Evolutionary conservation across 2,888 invertebrate genomes (phyloP).

Genomic region (Ichneumon xanthorius): DNA sequence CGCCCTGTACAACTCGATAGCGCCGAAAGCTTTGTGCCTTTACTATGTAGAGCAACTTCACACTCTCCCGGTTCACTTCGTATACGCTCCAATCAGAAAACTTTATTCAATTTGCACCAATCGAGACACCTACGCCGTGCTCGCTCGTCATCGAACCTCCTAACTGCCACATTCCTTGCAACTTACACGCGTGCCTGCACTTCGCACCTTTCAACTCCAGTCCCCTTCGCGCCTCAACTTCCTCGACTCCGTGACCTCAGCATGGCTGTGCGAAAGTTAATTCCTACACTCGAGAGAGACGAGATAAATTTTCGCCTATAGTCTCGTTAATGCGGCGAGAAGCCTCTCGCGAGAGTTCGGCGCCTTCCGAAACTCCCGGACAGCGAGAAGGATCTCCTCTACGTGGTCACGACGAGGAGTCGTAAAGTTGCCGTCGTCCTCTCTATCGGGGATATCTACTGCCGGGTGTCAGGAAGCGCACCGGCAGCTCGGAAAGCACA

Average conservation of each 20-base stretch:
- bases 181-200: not conserved
- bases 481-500: conserved; percentile 30
- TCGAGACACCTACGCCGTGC: conserved; percentile 42
- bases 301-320: conserved; percentile 1
- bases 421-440: conserved; percentile 52
- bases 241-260: conserved; percentile 32
- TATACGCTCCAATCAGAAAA: conserved; percentile 60
- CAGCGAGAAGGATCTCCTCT: not conserved
- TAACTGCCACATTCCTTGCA: conserved; percentile 25
- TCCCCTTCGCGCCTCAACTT: not conserved
- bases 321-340: not conserved
- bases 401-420: conserved; percentile 24
- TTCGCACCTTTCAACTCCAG: not conserved
- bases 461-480: conserved; percentile 33
- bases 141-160: not conserved
- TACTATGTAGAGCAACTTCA: conserved; percentile 20
- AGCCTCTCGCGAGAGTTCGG: not conserved
- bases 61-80: conserved; percentile 60
- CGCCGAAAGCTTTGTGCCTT: conserved; percentile 42
- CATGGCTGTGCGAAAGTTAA: not conserved
- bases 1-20: conserved; percentile 1
- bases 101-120: conserved; percentile 68
- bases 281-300: not conserved
- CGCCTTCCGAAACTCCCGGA: not conserved
- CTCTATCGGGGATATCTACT: conserved; percentile 34